Conservation (phyloP, 2,113 vertebrate species). For the Panthera leo region DNA sequence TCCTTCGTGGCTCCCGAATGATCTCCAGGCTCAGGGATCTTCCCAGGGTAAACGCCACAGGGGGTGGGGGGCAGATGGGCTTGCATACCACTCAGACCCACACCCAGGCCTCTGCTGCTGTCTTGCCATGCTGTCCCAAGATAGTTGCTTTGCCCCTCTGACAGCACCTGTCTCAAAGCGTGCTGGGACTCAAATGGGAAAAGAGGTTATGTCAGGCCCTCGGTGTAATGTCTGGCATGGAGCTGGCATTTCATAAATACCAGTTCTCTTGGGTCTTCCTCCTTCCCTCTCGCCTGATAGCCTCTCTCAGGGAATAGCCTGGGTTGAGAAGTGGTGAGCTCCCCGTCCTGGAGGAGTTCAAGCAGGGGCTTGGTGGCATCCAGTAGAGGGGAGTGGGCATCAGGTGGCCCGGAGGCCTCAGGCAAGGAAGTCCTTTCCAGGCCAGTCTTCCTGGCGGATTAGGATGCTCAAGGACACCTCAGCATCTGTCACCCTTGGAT, state of each 20-base stretch:
- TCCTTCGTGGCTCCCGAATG: fast-evolving
- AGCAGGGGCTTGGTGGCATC: fast-evolving
- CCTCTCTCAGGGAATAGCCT: background rate
- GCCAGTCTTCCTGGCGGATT: background rate
- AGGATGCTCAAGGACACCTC: background rate
- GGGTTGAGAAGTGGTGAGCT: background rate
- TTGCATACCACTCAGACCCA: fast-evolving
- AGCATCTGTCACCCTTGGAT: background rate
- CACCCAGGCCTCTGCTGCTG: background rate
- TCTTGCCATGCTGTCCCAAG: fast-evolving
- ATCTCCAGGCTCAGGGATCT: background rate
- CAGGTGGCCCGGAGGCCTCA: background rate
- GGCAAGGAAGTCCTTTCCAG: background rate
- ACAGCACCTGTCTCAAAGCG: background rate
- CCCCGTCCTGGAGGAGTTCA: background rate
- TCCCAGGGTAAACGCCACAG: background rate
- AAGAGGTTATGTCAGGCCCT: background rate
- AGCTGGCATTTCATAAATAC: background rate
- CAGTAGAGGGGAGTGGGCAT: background rate
- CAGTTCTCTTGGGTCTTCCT: background rate
- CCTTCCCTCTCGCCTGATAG: background rate
- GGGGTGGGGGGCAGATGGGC: background rate
- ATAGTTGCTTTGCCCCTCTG: background rate
- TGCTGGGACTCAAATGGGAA: background rate
- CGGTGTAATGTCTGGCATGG: fast-evolving